Evolutionary conservation across 2,888 invertebrate species (phyloP).

Genomic region (Danaus chrysippus): DNA sequence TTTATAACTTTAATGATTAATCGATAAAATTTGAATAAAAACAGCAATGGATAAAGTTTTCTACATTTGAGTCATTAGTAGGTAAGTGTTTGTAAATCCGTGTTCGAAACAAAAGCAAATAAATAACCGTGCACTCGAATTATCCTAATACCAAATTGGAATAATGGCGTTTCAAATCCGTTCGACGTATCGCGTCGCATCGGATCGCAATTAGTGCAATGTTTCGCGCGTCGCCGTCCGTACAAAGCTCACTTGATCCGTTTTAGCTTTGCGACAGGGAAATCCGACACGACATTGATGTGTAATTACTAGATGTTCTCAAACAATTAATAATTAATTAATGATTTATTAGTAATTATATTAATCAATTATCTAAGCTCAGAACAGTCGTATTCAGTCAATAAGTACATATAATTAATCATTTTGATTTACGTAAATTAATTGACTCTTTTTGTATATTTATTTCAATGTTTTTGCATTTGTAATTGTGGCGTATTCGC

Average conservation of each 20-base stretch:
- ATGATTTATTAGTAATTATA: too few species aligned
- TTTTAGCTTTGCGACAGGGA: conserved; percentile 66
- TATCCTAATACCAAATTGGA: conserved; percentile 6
- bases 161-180: conserved; percentile 39
- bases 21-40: not conserved
- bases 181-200: conserved; percentile 47
- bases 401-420: too few species aligned
- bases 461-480: conserved; percentile 41
- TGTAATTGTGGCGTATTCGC: conserved; percentile 55
- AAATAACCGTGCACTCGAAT: conserved; percentile 5
- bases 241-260: conserved; percentile 68
- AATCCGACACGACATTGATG: conserved; percentile 50
- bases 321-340: conserved; percentile 6
- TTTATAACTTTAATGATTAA: not conserved
- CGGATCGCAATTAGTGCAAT: conserved; percentile 72
- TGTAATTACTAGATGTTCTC: conserved; percentile 25
- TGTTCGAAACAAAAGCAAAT: conserved; percentile 4
- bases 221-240: conserved; percentile 52
- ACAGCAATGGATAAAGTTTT: not conserved
- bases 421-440: too few species aligned
- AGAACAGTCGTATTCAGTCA: too few species aligned
- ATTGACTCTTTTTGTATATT: conserved; percentile 34
- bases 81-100: not conserved
- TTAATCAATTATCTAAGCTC: too few species aligned
- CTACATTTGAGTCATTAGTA: not conserved